Evolutionary conservation across 1,140 invertebrate species (phyloP).

Genomic region (Amyelois transitella): DNA sequence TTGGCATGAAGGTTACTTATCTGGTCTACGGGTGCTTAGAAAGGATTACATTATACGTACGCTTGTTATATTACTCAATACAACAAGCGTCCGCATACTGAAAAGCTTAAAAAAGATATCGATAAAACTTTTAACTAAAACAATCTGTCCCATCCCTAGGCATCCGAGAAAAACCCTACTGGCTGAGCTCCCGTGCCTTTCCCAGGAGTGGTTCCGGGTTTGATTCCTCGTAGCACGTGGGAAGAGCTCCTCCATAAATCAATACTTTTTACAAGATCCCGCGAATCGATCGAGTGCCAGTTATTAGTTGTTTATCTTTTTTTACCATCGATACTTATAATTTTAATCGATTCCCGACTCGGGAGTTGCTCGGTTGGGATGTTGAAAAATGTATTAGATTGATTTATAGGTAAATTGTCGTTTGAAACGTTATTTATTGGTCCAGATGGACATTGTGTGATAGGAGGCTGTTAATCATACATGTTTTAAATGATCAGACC

Average conservation of each 20-base stretch:
- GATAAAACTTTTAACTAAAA: too few relatives aligned
- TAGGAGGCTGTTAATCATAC: neutral
- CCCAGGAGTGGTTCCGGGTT: neutral
- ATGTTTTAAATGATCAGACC: neutral
- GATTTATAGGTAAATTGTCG: neutral
- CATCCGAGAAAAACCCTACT: neutral
- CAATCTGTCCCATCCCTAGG: neutral
- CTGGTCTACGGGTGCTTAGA: too few relatives aligned
- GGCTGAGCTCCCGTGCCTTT: neutral
- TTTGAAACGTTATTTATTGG: neutral
- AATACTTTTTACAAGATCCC: neutral
- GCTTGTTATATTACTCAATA: too few relatives aligned
- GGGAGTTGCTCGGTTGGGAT: neutral
- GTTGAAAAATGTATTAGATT: neutral
- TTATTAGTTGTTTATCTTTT: neutral
- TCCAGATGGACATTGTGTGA: neutral
- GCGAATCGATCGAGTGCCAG: neutral
- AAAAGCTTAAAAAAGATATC: too few relatives aligned
- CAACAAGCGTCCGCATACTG: neutral
- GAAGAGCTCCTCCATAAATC: slow-evolving; percentile 11
- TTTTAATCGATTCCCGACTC: neutral
- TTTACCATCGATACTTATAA: neutral
- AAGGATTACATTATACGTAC: too few relatives aligned
- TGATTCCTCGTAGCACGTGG: slow-evolving; percentile 15
- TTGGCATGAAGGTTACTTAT: too few relatives aligned